Percentiles rank a stretch among this genome's conserved stretches.
phyloP scores from a whole-genome alignment of 2,888 invertebrate species.

The Tiliacea citrago region DNA sequence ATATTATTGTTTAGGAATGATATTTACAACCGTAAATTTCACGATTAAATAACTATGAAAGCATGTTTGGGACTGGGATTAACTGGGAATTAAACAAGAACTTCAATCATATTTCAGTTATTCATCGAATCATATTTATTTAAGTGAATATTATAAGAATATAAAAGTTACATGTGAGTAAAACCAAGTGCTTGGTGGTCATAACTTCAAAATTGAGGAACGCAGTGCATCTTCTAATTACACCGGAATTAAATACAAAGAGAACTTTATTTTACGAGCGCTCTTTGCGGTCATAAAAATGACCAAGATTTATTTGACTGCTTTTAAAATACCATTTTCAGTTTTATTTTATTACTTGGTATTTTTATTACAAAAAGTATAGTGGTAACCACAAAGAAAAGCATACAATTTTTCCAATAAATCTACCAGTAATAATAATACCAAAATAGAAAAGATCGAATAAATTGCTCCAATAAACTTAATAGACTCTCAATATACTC shows the following conservation, averaged over 20 bases:
- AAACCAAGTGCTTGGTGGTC: conserved; percentile 5
- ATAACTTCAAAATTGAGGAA: conserved; percentile 29
- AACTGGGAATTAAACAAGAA: not conserved
- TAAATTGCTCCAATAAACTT: conserved; percentile 1
- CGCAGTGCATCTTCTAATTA: conserved; percentile 51
- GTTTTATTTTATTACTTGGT: not conserved
- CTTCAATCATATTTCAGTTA: not conserved
- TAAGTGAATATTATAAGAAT: not conserved
- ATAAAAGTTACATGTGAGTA: too few species aligned
- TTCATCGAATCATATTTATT: not conserved
- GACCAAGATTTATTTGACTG: conserved; percentile 47
- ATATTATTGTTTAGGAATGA: not conserved
- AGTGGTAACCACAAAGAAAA: not conserved
- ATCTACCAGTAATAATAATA: not conserved
- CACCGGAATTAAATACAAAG: conserved; percentile 44
- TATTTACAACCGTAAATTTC: not conserved
- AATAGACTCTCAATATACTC: conserved; percentile 21
- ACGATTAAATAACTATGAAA: too few species aligned
- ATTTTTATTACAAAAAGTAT: not conserved
- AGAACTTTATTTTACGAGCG: conserved; percentile 47
- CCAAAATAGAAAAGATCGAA: not conserved
- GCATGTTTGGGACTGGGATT: too few species aligned
- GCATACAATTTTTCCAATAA: not conserved
- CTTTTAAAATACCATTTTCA: conserved; percentile 10
- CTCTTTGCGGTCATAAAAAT: conserved; percentile 55